These are phyloP conservation scores for Erinaceus europaeus DNA, from an alignment of 2,113 vertebrate genomes.

Conservation along the genomic window DNA sequence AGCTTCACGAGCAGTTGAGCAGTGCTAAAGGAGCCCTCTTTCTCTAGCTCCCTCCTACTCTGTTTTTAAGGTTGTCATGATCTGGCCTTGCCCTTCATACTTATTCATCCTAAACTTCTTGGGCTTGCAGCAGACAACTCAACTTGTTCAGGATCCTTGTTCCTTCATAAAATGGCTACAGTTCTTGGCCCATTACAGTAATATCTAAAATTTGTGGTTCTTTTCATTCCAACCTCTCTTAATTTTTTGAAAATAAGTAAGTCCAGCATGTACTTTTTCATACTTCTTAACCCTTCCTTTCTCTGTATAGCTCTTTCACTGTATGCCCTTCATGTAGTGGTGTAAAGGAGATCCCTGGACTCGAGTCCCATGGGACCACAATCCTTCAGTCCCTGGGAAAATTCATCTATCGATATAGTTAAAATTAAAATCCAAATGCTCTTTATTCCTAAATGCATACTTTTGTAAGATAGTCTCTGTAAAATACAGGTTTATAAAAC, in stretches of 20 bases:
- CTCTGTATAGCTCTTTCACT: background rate
- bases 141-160: background rate
- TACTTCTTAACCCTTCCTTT: too few relatives aligned
- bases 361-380: background rate
- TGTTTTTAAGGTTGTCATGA: too few relatives aligned
- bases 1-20: too few relatives aligned
- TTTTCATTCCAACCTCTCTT: background rate
- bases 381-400: background rate
- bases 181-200: too few relatives aligned
- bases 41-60: too few relatives aligned
- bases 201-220: too few relatives aligned
- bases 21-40: too few relatives aligned
- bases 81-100: background rate
- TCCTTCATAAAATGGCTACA: background rate
- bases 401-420: background rate
- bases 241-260: constrained; percentile 1
- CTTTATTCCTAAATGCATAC: background rate
- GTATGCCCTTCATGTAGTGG: background rate
- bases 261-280: too few relatives aligned
- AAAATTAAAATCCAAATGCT: background rate
- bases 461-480: background rate
- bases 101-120: background rate
- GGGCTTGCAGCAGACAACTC: background rate
- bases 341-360: background rate
- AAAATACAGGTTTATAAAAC: background rate